Evolutionary conservation across 1,140 invertebrate species (phyloP), one percentile per base, ranked within the genome.

Genomic region (Calephelis virginiensis): DNA sequence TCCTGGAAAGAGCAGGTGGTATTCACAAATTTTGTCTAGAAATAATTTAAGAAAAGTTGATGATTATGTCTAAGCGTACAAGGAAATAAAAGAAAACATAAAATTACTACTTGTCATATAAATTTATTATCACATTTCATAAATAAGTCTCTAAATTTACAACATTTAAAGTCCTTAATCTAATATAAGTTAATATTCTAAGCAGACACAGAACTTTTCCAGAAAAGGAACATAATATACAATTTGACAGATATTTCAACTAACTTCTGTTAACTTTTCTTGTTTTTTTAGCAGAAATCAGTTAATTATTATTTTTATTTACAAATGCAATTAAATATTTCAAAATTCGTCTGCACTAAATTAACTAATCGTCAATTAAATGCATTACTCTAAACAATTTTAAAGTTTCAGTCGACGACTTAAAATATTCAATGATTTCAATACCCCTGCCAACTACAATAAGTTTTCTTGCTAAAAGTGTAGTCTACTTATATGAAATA

Each of bases 61-160:
- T 7, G 1, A 43, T 43, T 43, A 43, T 43, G 40, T 43, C 40
- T 1, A 43, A 40, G 40, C 40, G 0, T 40, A 9, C 3, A 6
- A 5, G 47, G 49, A n/a, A 64, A 50, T 59, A 59, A 70, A 76
- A 73, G 61, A 73, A 70, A 64, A 71, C 69, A 63, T 47, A 72
- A 64, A 61, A n/a, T 37, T 63, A 61, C 65, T 74, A 70, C 67
- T 56, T 65, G 73, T 74, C 78, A 81, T 82, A 86, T 86, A 86
- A 85, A 86, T 90, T 90, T 90, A 90, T 90, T 90, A 90, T 90
- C 88, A 90, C 88, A 90, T 82, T 90, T 87, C 80, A 88, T 88
- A 90, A 90, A 90, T 88, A 89, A 79, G 75, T 78, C 77, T 79
- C 82, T 86, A 81, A 86, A 82, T 77, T 82, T n/a, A 59, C 73